Base-by-base conservation (phyloP, 2,797 vertebrate genomes). In the Gymnoscopelus braueri region DNA sequence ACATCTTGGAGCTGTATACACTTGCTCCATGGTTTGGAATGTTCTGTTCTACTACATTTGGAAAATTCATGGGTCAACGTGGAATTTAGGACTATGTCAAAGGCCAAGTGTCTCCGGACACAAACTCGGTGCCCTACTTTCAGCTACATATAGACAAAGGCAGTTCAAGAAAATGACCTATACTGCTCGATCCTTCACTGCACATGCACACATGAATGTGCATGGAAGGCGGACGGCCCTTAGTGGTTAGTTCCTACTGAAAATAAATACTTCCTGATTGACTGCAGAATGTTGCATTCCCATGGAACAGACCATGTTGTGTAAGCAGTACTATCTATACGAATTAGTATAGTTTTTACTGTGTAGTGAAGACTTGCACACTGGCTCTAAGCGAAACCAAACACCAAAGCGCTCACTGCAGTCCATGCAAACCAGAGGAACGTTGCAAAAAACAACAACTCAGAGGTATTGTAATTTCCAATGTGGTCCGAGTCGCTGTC, bases 21-120 rank as follows among this genome's bases (percentile, higher is more conserved):
- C 39, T 44, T 44, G 24, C 56, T 73, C 62, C 35, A 23, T 60
- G 3, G 76, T 69, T 5, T 77, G 76, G 80, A 89, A 86, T 81
- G 79, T 81, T 81, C 4, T 12, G 13, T 73, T 80, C 77, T 74
- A 79, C 72, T 24, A 71, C 26, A 50, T 62, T 55, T 48, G 26
- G 48, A 15, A 15, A 54, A 59, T 65, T 52, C 58, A 71, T 4
- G 69, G 67, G 12, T 2, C 52, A 11, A 13, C 48, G 59, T 51
- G 64, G 13, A 68, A 52, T 63, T 65, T 29, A 50, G 50, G 69
- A 60, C 52, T 8, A 14, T 26, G 50, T 58, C 55, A 49, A 56
- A 54, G 3, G 62, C 26, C 35, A 26, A 9, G 35, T 50, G 55
- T 65, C 14, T 13, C 0, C 1, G 9, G 39, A 19, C 14, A 32